Percentiles rank a stretch among this genome's conserved stretches.
Conservation (phyloP, 2,888 invertebrate genomes). For the Diplolepis rosae region DNA sequence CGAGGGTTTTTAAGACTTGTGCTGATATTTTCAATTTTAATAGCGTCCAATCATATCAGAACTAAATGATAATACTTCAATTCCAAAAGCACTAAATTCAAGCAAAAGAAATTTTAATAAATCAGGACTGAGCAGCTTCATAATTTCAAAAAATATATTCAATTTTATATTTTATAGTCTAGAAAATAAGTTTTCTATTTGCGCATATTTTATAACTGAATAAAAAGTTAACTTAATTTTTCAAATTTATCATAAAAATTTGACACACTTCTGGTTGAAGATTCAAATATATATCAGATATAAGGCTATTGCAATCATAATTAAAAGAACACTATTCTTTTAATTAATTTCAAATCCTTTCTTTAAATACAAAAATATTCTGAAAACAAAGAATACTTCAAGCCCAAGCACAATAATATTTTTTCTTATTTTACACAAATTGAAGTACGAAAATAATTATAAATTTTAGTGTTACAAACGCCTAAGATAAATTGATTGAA, state of each 20-base stretch:
- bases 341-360: no score
- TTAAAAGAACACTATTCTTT: no score
- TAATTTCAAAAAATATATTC: background rate
- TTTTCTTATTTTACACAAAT: background rate
- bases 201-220: background rate
- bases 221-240: background rate
- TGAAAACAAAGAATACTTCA: no score
- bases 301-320: no score
- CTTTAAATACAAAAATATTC: no score
- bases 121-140: background rate
- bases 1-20: slow-evolving; percentile 14
- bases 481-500: background rate
- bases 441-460: background rate
- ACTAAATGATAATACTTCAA: background rate
- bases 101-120: background rate
- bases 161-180: background rate
- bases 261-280: background rate
- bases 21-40: slow-evolving; percentile 8
- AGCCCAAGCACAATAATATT: no score
- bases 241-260: background rate
- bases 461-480: background rate
- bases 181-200: background rate
- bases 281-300: no score
- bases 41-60: background rate
- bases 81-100: background rate